Conservation (phyloP, 2,113 vertebrate species). For the Aphyosemion australe region DNA sequence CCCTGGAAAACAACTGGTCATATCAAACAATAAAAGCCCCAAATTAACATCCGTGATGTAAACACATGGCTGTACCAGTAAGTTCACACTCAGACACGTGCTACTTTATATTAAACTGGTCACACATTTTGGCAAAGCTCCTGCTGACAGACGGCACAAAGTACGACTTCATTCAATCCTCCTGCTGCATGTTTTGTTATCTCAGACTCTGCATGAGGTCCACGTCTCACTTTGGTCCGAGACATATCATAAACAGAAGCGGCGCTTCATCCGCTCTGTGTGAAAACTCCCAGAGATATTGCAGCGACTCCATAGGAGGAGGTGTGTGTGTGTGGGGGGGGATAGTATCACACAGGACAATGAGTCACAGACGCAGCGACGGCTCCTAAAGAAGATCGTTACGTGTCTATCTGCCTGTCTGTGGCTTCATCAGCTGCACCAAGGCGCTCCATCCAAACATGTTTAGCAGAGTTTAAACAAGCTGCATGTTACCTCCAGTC, state of each 20-base stretch:
- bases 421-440: slow-evolving; percentile 17
- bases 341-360: slow-evolving; percentile 24
- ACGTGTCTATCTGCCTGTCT: slow-evolving; percentile 24
- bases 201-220: slow-evolving; percentile 51
- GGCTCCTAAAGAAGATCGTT: slow-evolving; percentile 23
- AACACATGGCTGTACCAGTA: no score
- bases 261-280: slow-evolving; percentile 43
- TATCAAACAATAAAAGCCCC: no score
- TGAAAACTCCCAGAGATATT: slow-evolving; percentile 50
- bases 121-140: slow-evolving; percentile 48
- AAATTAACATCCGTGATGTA: no score
- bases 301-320: slow-evolving; percentile 35
- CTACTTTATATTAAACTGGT: slow-evolving; percentile 16
- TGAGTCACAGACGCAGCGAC: slow-evolving; percentile 43
- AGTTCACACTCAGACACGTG: no score
- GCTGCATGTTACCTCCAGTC: slow-evolving; percentile 23
- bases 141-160: no score
- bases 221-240: slow-evolving; percentile 61
- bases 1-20: no score
- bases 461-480: slow-evolving; percentile 35
- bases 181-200: no score
- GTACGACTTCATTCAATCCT: no score
- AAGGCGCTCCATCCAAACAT: slow-evolving; percentile 21
- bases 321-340: slow-evolving; percentile 1
- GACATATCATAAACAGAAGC: slow-evolving; percentile 68